Evolutionary conservation across 1,140 invertebrate species (phyloP), one percentile per base, ranked within the genome.

Genomic region (Diabrotica undecimpunctata): DNA sequence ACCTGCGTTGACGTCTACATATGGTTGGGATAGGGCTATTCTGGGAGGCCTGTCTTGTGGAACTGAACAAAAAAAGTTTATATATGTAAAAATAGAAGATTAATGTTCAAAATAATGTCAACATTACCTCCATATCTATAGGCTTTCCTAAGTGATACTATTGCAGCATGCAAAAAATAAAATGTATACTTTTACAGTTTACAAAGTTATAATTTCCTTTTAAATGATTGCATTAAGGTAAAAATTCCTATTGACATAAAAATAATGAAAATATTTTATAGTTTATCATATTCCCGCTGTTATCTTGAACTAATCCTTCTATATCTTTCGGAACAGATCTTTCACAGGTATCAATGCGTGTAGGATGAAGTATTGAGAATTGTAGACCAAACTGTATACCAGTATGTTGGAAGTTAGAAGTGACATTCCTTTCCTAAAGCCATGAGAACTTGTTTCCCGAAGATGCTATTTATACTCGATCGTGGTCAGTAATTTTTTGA

Each of bases 1-100:
- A 3, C 91, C 92, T 79, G 90, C 89, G 6, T 82, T 81, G 1
- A 93, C 88, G 66, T 88, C 85, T 3, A 88, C 77, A 53, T 81
- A 84, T 0, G 80, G 66, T 11, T 92, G 90, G 13, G 76, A 79
- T 61, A 96, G 86, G 5, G 81, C 78, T 0, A 89, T 84, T 51
- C 79, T 81, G 10, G 90, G 91, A 35, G 79, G 65, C 2, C 76
- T 78, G 64, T 81, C 80, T 36, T 74, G 41, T 74, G 76, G 70
- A 73, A 61, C 74, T 78, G 71, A 50, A 66, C 46, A 65, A 64
- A 62, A 65, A 64, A 52, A 64, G 6, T 5, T 46, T 2, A 46
- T 25, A 25, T 25, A 25, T 0, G 39, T 8, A 46, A 46, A n/a
- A 46, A 46, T 6, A n/a, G 41, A 46, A 8, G 12, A 54, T 8